A percentile compares a stretch with the other conserved stretches of the same genome.
phyloP scores from a whole-genome alignment of 2,888 invertebrate species.

The Lasioglossum villosulum region DNA sequence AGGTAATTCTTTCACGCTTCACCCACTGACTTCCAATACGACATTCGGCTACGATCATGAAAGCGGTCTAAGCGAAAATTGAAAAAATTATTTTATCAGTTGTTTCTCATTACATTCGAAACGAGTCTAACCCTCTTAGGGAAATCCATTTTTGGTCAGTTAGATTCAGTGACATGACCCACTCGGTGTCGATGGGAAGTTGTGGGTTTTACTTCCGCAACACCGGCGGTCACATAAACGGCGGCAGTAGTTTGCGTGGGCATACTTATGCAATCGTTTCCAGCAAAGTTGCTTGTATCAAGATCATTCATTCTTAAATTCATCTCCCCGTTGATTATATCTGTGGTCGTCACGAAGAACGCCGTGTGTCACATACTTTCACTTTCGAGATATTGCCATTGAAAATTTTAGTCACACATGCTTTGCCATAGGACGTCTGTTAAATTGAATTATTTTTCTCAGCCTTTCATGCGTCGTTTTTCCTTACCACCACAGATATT shows the following conservation, averaged over 20 bases:
- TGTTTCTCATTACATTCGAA: too few relatives aligned
- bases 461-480: too few relatives aligned
- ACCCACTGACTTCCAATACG: background rate
- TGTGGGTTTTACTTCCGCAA: background rate
- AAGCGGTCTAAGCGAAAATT: too few relatives aligned
- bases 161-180: background rate
- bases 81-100: too few relatives aligned
- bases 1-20: background rate
- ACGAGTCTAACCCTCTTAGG: background rate
- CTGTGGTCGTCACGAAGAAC: too few relatives aligned
- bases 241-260: background rate
- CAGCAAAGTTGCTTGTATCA: background rate
- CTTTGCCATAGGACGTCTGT: too few relatives aligned
- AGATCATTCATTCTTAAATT: background rate
- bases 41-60: too few relatives aligned
- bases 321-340: background rate
- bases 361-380: too few relatives aligned
- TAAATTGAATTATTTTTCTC: too few relatives aligned
- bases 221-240: background rate
- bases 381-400: too few relatives aligned
- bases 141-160: background rate
- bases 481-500: background rate
- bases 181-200: background rate
- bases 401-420: too few relatives aligned
- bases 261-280: background rate